Evolutionary conservation across 2,113 vertebrate species (phyloP).

Genomic region (Dissostichus mawsoni): DNA sequence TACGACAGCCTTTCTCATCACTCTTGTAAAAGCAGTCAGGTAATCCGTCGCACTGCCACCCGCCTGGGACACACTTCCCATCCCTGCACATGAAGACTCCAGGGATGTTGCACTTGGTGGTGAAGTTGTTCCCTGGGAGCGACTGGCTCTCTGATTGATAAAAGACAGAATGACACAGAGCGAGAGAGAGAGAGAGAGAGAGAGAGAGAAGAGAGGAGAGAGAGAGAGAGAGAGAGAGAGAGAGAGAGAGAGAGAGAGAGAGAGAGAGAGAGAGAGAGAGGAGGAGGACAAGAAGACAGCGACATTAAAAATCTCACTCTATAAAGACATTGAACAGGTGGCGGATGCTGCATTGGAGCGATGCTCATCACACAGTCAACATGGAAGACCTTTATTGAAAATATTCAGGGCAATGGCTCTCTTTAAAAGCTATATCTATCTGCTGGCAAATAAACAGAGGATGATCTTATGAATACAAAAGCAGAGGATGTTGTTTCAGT

Average conservation of each 20-base stretch:
- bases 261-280: background rate
- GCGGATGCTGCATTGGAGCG: conserved; percentile 9
- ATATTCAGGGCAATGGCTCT: conserved; percentile 26
- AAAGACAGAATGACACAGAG: background rate
- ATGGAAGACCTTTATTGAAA: conserved; percentile 23
- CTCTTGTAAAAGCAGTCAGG: conserved; percentile 96
- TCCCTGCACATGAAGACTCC: conserved; percentile 97
- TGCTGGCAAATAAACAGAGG: conserved; percentile 40
- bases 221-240: background rate
- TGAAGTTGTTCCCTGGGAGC: conserved; percentile 95
- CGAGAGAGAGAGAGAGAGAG: conserved; percentile 5
- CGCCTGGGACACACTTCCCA: conserved; percentile 92
- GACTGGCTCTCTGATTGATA: conserved; percentile 90
- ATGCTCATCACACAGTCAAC: conserved; percentile 42
- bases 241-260: background rate
- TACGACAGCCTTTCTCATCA: conserved; percentile 96
- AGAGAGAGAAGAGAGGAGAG: background rate
- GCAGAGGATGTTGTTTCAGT: conserved; percentile 15
- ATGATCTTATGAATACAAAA: conserved; percentile 51
- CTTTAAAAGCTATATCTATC: conserved; percentile 45
- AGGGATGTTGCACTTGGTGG: conserved; percentile 96
- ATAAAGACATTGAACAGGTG: conserved; percentile 30
- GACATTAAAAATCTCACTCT: conserved; percentile 34
- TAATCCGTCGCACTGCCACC: conserved; percentile 94
- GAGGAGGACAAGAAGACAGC: background rate